Percentiles rank a stretch among this genome's conserved stretches.
phyloP scores from a whole-genome alignment of 2,113 vertebrate genomes.

The Xiphophorus hellerii region DNA sequence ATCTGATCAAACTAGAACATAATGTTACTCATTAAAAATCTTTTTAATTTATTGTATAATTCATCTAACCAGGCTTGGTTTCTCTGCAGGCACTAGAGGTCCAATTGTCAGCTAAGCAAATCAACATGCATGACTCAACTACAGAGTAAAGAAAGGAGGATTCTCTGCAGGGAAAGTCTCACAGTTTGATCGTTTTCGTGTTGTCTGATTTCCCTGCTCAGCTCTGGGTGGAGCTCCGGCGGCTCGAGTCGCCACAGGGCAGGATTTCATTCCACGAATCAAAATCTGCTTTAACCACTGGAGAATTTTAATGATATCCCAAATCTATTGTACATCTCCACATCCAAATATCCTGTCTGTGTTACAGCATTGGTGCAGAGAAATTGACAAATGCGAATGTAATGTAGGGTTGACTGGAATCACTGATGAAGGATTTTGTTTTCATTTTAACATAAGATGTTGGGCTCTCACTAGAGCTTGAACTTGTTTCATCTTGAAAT shows the following conservation, averaged over 20 bases:
- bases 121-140: conserved; percentile 10
- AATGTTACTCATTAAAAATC: neutral
- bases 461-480: neutral
- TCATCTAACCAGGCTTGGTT: neutral
- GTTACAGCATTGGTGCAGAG: conserved; percentile 21
- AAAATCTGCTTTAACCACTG: conserved; percentile 22
- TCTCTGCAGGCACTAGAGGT: conserved; percentile 13
- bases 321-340: conserved; percentile 28
- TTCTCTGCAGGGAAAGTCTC: neutral
- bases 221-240: neutral
- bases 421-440: neutral
- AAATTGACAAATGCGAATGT: neutral
- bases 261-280: conserved; percentile 32
- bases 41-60: neutral
- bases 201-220: neutral
- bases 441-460: neutral
- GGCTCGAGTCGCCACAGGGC: conserved; percentile 20
- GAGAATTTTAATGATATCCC: conserved; percentile 1
- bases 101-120: neutral
- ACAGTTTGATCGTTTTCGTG: conserved; percentile 25
- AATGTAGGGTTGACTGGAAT: neutral
- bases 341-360: conserved; percentile 26
- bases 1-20: neutral
- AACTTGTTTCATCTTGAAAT: neutral
- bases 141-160: neutral